These are phyloP conservation scores for Megastigmus dorsalis DNA, from an alignment of 2,888 invertebrate genomes.

Conservation along the genomic window DNA sequence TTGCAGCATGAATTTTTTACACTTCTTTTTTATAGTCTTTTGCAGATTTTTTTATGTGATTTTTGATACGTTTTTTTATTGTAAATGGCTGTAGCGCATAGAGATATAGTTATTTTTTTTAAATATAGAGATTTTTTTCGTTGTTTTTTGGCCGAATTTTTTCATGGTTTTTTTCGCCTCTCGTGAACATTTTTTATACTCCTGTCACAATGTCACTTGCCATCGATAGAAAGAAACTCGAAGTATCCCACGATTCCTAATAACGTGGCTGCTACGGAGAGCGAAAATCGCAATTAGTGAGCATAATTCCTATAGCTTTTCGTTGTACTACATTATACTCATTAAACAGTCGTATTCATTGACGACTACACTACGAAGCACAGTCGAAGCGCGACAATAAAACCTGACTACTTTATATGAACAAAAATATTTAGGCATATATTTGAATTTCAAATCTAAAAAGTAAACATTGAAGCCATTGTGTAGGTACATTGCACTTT, in stretches of 20 bases:
- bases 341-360: not conserved
- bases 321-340: constrained; percentile 9
- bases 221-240: not conserved
- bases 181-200: not conserved
- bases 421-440: no score
- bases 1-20: constrained; percentile 47
- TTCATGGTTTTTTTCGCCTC: constrained; percentile 15
- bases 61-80: no score
- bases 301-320: constrained; percentile 27
- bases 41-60: not conserved
- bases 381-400: constrained; percentile 15
- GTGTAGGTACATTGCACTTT: no score
- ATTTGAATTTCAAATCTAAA: no score
- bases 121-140: not conserved
- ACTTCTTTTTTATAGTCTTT: constrained; percentile 10
- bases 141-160: constrained; percentile 30
- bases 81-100: no score
- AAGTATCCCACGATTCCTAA: not conserved
- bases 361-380: constrained; percentile 15
- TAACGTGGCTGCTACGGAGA: not conserved
- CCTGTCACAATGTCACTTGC: not conserved
- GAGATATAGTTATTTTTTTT: no score
- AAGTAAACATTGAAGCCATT: no score
- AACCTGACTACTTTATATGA: no score
- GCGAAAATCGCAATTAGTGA: not conserved